These are phyloP conservation scores for Struthidea cinerea DNA, from an alignment of 2,113 vertebrate species.

Conservation along the genomic window DNA sequence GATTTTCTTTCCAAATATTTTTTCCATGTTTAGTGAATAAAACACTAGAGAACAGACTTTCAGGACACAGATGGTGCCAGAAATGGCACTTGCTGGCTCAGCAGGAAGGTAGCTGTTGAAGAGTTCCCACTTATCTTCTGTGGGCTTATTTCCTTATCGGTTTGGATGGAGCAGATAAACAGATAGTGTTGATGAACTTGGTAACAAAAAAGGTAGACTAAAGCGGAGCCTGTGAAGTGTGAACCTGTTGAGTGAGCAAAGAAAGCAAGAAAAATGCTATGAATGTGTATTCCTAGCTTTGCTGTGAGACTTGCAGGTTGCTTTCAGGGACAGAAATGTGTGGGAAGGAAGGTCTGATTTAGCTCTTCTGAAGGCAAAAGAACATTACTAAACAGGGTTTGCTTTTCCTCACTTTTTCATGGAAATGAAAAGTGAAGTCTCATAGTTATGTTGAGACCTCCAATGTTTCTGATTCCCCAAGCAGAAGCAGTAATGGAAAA, in stretches of 20 bases:
- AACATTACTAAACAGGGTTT: background rate
- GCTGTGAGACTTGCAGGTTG: slow-evolving; percentile 34
- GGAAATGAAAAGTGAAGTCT: background rate
- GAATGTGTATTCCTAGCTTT: background rate
- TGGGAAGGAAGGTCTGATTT: slow-evolving; percentile 20
- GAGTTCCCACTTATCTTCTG: slow-evolving; percentile 26
- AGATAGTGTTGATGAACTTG: slow-evolving; percentile 32
- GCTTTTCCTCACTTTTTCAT: background rate
- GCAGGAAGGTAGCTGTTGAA: slow-evolving; percentile 29
- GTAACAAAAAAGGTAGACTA: slow-evolving; percentile 14
- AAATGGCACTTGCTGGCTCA: slow-evolving; percentile 50
- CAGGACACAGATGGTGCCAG: slow-evolving; percentile 46
- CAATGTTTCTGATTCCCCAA: background rate
- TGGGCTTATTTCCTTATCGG: background rate
- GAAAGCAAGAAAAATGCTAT: background rate
- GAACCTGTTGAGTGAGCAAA: slow-evolving; percentile 35
- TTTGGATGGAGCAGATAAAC: slow-evolving; percentile 23
- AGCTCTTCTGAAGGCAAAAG: background rate
- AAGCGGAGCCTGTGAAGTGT: background rate
- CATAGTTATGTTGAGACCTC: background rate
- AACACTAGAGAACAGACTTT: slow-evolving; percentile 13
- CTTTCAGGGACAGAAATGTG: background rate
- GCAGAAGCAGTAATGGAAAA: background rate
- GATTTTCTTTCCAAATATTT: slow-evolving; percentile 7
- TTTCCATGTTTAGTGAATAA: background rate